Evolutionary conservation across 1,140 invertebrate species (phyloP).

Genomic region (Polypedilum pembai): DNA sequence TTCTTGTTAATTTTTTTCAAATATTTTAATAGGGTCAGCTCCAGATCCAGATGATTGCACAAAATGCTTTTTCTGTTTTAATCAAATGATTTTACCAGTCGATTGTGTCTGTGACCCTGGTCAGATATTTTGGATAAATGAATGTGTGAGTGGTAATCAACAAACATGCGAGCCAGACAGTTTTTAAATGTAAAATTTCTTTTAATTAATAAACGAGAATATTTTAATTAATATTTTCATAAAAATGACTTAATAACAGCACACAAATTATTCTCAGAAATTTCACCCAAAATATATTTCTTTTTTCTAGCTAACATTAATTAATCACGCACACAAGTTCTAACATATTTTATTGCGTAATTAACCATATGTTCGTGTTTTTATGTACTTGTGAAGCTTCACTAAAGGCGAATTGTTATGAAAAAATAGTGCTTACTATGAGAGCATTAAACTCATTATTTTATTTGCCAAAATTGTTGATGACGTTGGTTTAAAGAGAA

Average conservation of each 20-base stretch:
- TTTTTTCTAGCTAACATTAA: neutral
- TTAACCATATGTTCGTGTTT: neutral
- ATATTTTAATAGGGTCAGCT: neutral
- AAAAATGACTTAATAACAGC: neutral
- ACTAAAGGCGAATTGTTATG: neutral
- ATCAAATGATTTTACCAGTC: neutral
- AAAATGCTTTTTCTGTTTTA: neutral
- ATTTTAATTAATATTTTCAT: neutral
- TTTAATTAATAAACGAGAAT: no score
- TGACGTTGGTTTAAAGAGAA: neutral
- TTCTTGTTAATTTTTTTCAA: neutral
- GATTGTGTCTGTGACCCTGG: neutral
- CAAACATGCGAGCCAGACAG: neutral
- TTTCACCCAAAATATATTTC: neutral
- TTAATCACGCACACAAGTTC: neutral
- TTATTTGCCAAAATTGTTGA: neutral
- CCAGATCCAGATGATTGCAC: neutral
- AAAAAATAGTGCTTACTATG: neutral
- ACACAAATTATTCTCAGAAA: neutral
- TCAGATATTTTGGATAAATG: neutral
- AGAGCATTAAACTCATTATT: neutral
- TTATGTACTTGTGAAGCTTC: neutral
- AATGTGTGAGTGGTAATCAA: neutral
- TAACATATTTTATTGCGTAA: neutral
- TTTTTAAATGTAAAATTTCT: no score